Evolutionary conservation across 2,113 vertebrate species (phyloP), one percentile per base, ranked within the genome.

Genomic region (Rhagologus leucostigma): DNA sequence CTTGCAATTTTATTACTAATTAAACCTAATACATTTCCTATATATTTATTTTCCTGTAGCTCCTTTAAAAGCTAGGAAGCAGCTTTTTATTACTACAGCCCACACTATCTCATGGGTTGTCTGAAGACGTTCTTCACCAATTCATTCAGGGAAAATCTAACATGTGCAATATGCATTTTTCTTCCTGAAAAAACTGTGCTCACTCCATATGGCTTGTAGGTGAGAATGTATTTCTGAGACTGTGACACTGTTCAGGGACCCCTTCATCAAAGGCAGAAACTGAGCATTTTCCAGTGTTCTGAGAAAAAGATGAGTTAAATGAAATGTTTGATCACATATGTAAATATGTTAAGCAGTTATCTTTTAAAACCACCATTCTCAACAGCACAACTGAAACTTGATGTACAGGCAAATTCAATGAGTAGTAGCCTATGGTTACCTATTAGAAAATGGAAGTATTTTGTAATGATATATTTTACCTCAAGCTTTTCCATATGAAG

Each of bases 401-500:
- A 78, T 11, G 27, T 8, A 42, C 7, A 76, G 46, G 59, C 24
- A 44, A 71, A 85, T 75, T 60, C 62, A 9, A 5, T 13, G 8
- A 67, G 46, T 29, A 84, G 41, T 11, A 73, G 35, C 30, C 56
- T 50, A 69, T 79, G 35, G 55, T n/a, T 62, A 55, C 12, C 57
- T 41, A 62, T 30, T 1, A 90, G 23, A 87, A 57, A 22, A 76
- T 41, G 7, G 26, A 86, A 73, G 8, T 44, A 77, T 17, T 80
- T 69, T 41, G 3, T 30, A 37, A n/a, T 18, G 16, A 67, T 7
- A 30, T 23, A 77, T 78, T 87, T 93, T 96, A 99, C 99, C 98
- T 99, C 99, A 27, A 98, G 97, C 71, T 99, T 99, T 56, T 99
- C 99, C 74, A 97, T 96, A 81, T 96, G 98, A 70, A 98, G 96